Evolutionary conservation across 2,797 vertebrate species (phyloP), one percentile per base, ranked within the genome.

Genomic region (Cryptoblepharus egeriae): DNA sequence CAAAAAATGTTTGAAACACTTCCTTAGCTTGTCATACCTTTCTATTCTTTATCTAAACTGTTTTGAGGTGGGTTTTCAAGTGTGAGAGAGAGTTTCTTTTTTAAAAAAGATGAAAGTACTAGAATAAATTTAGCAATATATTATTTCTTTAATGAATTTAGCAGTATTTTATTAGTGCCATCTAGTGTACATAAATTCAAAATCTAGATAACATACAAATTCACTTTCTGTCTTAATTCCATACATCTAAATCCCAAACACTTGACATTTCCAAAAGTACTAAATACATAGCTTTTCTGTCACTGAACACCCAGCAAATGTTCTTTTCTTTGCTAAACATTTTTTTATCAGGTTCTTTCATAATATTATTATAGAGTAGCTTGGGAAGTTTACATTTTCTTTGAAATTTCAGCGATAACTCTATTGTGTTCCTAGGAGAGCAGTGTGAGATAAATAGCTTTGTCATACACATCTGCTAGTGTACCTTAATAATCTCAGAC

Each of bases 371-470:
- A 72, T 35, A 82, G 89, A 93, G 83, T 71, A 2, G 4, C 60
- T 84, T 85, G n/a, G 10, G n/a, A 82, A 58, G 15, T 7, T 90
- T 91, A 88, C 15, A 60, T 86, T 92, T 92, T 68, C 76, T 87
- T 75, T 84, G 77, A 89, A 91, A 91, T 89, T 88, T 91, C 78
- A 84, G 68, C 77, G 81, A 90, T 93, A 86, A 85, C 73, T 90
- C 88, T 52, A 87, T 84, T 88, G 58, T 84, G 16, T 61, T 91
- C 74, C 80, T 86, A 35, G 84, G 88, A 91, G 71, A 91, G 2
- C 26, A 85, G 26, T 83, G 45, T 88, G 45, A 93, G 87, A 92
- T 93, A 91, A 94, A 95, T 84, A 92, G 10, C 49, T 88, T 89
- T 93, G 89, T 85, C 80, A 87, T 85, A 87, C 74, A 80, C 42